phyloP scores from a whole-genome alignment of 2,113 vertebrate species.

The Gadus macrocephalus region DNA sequence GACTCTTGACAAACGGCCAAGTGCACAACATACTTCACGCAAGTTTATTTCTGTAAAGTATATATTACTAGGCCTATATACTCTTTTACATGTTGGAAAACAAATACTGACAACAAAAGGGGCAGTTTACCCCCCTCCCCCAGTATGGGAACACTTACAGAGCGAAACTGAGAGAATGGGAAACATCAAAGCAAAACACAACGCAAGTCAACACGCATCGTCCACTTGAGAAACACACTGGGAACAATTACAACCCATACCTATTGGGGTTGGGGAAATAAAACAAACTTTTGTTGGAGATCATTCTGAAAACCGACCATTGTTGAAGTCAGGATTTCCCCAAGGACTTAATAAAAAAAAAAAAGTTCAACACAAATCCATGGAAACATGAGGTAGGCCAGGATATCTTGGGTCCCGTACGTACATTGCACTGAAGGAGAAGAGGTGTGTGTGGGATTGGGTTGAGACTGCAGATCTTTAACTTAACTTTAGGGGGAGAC shows the following conservation, averaged over 20 bases:
- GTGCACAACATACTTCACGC: slow-evolving; percentile 83
- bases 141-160: slow-evolving; percentile 2
- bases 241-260: slow-evolving; percentile 22
- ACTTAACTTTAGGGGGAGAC: no score
- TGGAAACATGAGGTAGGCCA: no score
- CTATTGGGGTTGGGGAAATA: no score
- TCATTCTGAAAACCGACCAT: no score
- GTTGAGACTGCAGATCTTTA: no score
- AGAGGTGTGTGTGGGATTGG: no score
- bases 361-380: no score
- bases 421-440: no score
- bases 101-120: slow-evolving; percentile 64
- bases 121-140: slow-evolving; percentile 11
- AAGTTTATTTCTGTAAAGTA: slow-evolving; percentile 77
- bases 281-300: no score
- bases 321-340: no score
- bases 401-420: no score
- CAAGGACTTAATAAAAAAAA: no score
- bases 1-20: slow-evolving; percentile 76
- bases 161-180: slow-evolving; percentile 12
- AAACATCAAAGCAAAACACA: slow-evolving; percentile 20
- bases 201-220: not conserved
- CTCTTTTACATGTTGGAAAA: slow-evolving; percentile 60
- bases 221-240: slow-evolving; percentile 34
- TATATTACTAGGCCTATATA: slow-evolving; percentile 69